Evolutionary conservation across 35 echinoderm and acorn worm genomes (phyloP), one percentile per base, ranked within the genome.

Genomic region (Lytechinus variegatus): DNA sequence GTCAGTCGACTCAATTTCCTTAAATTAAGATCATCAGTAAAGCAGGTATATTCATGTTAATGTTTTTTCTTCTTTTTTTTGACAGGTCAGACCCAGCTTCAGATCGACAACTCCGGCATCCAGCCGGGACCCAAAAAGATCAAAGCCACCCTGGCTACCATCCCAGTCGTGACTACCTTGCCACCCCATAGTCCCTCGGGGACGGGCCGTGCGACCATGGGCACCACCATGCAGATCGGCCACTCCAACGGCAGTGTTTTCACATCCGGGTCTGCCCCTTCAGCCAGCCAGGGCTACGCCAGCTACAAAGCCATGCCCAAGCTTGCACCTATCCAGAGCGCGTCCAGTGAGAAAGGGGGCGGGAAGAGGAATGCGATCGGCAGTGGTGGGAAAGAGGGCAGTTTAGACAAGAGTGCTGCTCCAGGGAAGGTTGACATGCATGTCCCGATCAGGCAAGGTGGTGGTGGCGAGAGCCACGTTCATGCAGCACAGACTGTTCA

Each of bases 251-350:
- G 88, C 16, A 86, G 89, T 13, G 58, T 66, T 28, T 95, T 95
- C 52, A 61, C 95, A 21, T 61, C 58, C 6, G 87, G 95, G n/a
- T 61, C 51, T 44, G 28, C 52, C 58, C 12, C 19, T 10, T 57
- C 55, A 19, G 89, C 51, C 3, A 72, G 60, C 14, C 54, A 52
- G 33, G 28, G 88, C 56, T 51, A 28, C 9, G 19, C 56, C 14
- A 94, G 61, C 58, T 96, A 91, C 61, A 94, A 89, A 72, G 87
- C 91, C 9, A 96, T 97, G 52, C 97, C 97, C 19, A 95, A 86
- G 86, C 97, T 97, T 14, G 97, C 97, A n/a, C 97, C 97, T 2
- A 97, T 97, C 44, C 97, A 96, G 91, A 95, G 53, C 56, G 29
- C 92, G 24, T 54, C 28, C 29, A 57, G 52, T 54, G 92, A 93